Conservation (phyloP, 2,888 invertebrate species). For the Caradrina kadenii region DNA sequence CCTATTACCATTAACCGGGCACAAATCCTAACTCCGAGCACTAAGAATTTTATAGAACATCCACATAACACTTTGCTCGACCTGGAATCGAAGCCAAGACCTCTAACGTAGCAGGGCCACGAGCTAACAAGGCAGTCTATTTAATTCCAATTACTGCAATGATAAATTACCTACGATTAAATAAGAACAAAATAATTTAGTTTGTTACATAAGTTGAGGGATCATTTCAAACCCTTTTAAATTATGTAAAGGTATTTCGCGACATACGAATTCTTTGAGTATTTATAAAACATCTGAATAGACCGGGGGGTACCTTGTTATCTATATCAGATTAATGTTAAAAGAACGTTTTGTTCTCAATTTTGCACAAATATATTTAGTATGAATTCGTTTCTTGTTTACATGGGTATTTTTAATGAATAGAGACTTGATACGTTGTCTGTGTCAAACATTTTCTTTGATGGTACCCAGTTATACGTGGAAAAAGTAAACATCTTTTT, state of each 20-base stretch:
- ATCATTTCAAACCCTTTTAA: background rate
- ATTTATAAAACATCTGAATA: background rate
- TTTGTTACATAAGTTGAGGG: background rate
- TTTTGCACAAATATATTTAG: no score
- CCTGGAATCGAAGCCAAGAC: no score
- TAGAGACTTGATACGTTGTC: background rate
- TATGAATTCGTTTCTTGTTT: background rate
- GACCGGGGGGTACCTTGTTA: background rate
- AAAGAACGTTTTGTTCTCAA: background rate
- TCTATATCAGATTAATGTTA: constrained; percentile 3
- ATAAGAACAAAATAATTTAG: background rate
- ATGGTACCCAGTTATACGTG: background rate
- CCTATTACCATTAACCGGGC: no score
- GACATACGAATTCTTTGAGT: constrained; percentile 2
- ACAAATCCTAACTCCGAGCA: no score
- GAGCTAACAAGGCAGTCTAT: no score
- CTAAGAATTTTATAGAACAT: no score
- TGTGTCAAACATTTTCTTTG: background rate
- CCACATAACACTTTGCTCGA: no score
- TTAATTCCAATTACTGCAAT: no score
- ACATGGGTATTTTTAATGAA: background rate
- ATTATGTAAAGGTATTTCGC: constrained; percentile 1
- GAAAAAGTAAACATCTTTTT: no score
- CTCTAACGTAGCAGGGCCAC: no score
- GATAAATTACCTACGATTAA: background rate